These are phyloP conservation scores for Bombus confusus DNA, from an alignment of 1,140 invertebrate species.

Conservation along the genomic window DNA sequence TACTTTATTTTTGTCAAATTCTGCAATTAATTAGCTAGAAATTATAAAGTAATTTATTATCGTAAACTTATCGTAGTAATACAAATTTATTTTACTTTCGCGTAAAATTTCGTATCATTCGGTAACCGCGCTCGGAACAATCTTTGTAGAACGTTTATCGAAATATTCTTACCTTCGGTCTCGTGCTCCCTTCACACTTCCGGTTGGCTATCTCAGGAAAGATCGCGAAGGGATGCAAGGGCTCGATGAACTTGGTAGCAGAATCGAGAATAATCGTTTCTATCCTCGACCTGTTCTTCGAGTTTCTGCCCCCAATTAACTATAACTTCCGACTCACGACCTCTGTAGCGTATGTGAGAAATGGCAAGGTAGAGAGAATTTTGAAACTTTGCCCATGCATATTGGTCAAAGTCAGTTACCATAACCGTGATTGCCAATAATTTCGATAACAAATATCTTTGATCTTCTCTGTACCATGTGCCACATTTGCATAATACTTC, in stretches of 20 bases:
- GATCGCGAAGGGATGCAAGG: background rate
- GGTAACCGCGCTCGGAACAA: no score
- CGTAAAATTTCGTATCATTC: background rate
- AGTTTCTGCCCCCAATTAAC: constrained; percentile 25
- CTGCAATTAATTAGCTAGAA: no score
- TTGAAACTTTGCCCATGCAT: constrained; percentile 11
- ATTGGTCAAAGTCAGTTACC: background rate
- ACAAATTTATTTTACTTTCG: background rate
- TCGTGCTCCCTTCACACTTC: background rate
- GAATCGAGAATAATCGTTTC: constrained; percentile 31
- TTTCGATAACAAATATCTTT: background rate
- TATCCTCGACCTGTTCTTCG: background rate
- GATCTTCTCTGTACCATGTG: background rate
- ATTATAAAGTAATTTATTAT: no score
- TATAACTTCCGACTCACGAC: constrained; percentile 54
- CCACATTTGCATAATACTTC: background rate
- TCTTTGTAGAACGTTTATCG: background rate
- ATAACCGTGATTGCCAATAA: background rate
- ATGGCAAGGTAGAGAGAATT: constrained; percentile 12
- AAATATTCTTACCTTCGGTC: background rate
- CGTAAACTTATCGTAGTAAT: background rate
- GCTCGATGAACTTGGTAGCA: background rate
- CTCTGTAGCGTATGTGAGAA: constrained; percentile 7
- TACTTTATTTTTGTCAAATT: no score
- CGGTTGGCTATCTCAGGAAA: background rate